Conservation (phyloP, 2,113 vertebrate genomes). For the Brachyistius frenatus region DNA sequence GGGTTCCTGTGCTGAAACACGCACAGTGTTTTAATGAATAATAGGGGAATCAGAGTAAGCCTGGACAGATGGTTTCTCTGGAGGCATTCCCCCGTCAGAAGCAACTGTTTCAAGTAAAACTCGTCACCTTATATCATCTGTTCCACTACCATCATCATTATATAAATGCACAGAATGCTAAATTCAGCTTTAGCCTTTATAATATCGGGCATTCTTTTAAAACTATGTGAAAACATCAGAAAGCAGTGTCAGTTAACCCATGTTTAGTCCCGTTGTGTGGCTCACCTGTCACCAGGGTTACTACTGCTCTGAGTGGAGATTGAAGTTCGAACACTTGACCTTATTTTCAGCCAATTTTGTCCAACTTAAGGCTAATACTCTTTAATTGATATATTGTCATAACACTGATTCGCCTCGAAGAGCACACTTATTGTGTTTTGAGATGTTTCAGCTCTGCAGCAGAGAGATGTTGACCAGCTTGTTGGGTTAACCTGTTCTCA, state of each 20-base stretch:
- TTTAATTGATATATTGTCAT: too few relatives aligned
- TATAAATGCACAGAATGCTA: conserved; percentile 17
- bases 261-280: too few relatives aligned
- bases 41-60: conserved; percentile 59
- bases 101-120: conserved; percentile 70
- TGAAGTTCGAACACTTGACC: too few relatives aligned
- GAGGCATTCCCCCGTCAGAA: conserved; percentile 67
- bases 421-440: too few relatives aligned
- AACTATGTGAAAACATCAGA: conserved; percentile 2
- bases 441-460: too few relatives aligned
- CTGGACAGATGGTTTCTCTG: conserved; percentile 75
- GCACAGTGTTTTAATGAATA: conserved; percentile 70
- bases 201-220: conserved; percentile 25
- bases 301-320: too few relatives aligned
- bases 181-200: conserved; percentile 9
- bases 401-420: too few relatives aligned
- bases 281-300: too few relatives aligned
- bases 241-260: not conserved
- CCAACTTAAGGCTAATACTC: too few relatives aligned
- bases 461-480: too few relatives aligned
- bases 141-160: conserved; percentile 19
- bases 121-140: conserved; percentile 64
- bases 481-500: too few relatives aligned
- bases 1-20: conserved; percentile 39
- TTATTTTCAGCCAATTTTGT: too few relatives aligned